Evolutionary conservation across 2,888 invertebrate species (phyloP).

Genomic region (Mimachlamys varia): DNA sequence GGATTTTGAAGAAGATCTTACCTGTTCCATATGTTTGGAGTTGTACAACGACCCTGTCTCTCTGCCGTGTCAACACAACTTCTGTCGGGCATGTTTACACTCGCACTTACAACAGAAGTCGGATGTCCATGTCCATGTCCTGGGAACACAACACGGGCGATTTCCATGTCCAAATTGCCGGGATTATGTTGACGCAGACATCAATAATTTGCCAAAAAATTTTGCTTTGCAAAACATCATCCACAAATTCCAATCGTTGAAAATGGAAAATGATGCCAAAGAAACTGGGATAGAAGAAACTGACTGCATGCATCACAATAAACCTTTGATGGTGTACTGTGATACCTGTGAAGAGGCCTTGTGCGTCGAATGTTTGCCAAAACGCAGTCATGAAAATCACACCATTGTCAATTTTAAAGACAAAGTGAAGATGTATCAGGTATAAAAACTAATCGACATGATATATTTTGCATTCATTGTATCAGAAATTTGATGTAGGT

Average conservation of each 20-base stretch:
- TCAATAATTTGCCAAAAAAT: slow-evolving; percentile 40
- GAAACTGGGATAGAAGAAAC: slow-evolving; percentile 32
- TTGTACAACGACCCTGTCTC: slow-evolving; percentile 39
- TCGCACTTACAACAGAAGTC: background rate
- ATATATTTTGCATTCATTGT: too few species aligned
- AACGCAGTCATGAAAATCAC: background rate
- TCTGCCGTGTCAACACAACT: slow-evolving; percentile 43
- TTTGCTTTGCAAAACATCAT: slow-evolving; percentile 39
- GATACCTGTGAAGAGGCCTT: slow-evolving; percentile 18
- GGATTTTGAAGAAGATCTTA: slow-evolving; percentile 40
- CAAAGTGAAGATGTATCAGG: slow-evolving; percentile 78
- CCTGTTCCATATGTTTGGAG: slow-evolving; percentile 44
- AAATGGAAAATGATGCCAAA: background rate
- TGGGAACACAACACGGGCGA: background rate
- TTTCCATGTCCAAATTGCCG: background rate
- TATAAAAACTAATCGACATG: slow-evolving; percentile 58
- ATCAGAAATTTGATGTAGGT: too few species aligned
- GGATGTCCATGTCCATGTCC: background rate
- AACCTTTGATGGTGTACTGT: slow-evolving; percentile 39
- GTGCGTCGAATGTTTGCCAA: slow-evolving; percentile 37
- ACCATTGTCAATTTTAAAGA: background rate
- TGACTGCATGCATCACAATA: slow-evolving; percentile 24
- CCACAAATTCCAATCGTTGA: background rate
- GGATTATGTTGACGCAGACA: background rate
- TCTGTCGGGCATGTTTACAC: slow-evolving; percentile 40